Conservation (phyloP, 2,888 invertebrate species). For the Strigamia transsilvanica region DNA sequence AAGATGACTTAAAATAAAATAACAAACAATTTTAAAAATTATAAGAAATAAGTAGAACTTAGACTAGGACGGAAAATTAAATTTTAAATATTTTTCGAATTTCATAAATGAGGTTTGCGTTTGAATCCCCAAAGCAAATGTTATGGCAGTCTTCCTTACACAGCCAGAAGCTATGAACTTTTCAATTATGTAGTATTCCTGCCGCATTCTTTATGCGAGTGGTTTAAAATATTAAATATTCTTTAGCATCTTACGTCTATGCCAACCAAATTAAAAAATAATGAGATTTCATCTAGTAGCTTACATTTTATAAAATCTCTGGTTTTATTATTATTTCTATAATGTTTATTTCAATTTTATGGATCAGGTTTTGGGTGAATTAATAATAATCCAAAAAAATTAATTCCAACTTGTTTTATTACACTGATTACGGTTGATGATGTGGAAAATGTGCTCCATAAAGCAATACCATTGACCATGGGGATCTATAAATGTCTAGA, state of each 20-base stretch:
- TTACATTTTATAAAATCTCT: background rate
- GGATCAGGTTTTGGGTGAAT: background rate
- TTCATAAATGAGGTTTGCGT: background rate
- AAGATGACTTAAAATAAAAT: no score
- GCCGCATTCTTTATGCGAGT: constrained; percentile 22
- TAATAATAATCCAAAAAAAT: background rate
- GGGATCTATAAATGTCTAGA: constrained; percentile 39
- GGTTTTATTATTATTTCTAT: background rate
- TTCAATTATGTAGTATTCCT: constrained; percentile 26
- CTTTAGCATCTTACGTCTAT: background rate
- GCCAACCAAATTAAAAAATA: constrained; percentile 17
- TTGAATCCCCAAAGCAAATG: constrained; percentile 11
- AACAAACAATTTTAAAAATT: background rate
- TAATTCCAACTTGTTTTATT: background rate
- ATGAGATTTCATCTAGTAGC: constrained; percentile 10
- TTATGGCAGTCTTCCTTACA: background rate
- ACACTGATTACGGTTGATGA: background rate
- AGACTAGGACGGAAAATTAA: background rate
- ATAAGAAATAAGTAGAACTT: background rate
- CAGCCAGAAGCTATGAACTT: constrained; percentile 13
- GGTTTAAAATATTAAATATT: constrained; percentile 45
- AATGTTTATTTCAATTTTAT: background rate
- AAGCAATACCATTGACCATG: constrained; percentile 13
- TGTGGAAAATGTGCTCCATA: constrained; percentile 33
- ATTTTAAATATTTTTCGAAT: constrained; percentile 27